Conservation (phyloP, 2,888 invertebrate species). For the Acrocyrtus sp. region DNA sequence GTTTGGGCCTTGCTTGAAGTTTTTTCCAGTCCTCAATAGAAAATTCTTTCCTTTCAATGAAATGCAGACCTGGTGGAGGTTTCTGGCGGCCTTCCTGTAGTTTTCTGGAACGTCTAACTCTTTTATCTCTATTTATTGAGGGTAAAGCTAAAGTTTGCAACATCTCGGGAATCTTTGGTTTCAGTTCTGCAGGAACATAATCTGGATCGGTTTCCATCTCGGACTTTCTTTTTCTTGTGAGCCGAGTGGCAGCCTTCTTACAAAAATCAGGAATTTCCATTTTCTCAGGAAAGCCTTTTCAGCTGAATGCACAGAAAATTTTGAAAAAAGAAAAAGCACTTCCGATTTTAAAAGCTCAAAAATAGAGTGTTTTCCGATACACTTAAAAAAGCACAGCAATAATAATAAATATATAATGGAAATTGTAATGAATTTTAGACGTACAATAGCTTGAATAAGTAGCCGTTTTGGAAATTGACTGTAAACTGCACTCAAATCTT, state of each 20-base stretch:
- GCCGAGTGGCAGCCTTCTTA: neutral
- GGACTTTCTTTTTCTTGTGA: conserved; percentile 5
- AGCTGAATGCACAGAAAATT: too few species aligned
- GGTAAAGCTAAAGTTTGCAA: neutral
- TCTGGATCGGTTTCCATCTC: conserved; percentile 25
- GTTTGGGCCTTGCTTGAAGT: neutral
- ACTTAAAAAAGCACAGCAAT: too few species aligned
- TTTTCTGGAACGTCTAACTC: neutral
- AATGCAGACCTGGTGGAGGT: neutral
- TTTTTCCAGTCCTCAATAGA: conserved; percentile 23
- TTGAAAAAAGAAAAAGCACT: too few species aligned
- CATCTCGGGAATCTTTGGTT: neutral
- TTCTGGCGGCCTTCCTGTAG: neutral
- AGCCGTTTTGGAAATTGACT: too few species aligned
- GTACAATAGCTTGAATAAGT: too few species aligned
- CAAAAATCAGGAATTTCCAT: conserved; percentile 35
- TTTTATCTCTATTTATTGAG: too few species aligned
- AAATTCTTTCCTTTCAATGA: conserved; percentile 11
- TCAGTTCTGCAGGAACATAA: too few species aligned
- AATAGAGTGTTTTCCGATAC: too few species aligned
- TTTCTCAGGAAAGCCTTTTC: neutral
- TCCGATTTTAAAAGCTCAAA: too few species aligned
- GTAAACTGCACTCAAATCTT: too few species aligned
- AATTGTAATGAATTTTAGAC: too few species aligned
- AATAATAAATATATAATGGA: too few species aligned